phyloP scores from a whole-genome alignment of 1,140 invertebrate genomes.

The Bacillus rossius region DNA sequence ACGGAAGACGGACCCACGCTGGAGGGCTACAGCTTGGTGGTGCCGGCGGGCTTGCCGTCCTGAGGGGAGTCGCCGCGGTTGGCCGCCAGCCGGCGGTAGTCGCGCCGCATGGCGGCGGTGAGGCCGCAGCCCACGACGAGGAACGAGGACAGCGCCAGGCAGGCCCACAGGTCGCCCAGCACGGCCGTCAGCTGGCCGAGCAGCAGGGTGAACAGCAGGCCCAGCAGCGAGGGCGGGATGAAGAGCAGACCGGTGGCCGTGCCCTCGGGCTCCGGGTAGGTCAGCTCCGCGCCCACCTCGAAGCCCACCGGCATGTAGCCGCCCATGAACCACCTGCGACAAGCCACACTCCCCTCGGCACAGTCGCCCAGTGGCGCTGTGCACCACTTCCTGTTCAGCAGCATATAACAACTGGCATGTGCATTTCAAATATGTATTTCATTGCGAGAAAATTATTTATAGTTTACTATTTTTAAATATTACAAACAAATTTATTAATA shows the following conservation, averaged over 20 bases:
- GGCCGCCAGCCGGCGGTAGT: slow-evolving; percentile 69
- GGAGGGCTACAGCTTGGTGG: too few species aligned
- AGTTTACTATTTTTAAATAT: too few species aligned
- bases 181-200: slow-evolving; percentile 52
- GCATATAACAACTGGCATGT: too few species aligned
- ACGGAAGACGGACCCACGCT: too few species aligned
- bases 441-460: too few species aligned
- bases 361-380: too few species aligned
- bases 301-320: slow-evolving; percentile 59
- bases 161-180: slow-evolving; percentile 61
- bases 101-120: slow-evolving; percentile 66
- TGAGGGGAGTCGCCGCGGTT: slow-evolving; percentile 29
- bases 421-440: too few species aligned
- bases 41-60: background rate
- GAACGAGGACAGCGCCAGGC: slow-evolving; percentile 55
- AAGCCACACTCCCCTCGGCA: too few species aligned
- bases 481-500: too few species aligned
- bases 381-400: too few species aligned
- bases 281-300: slow-evolving; percentile 59
- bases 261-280: slow-evolving; percentile 54
- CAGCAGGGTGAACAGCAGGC: slow-evolving; percentile 69
- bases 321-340: slow-evolving; percentile 55
- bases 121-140: slow-evolving; percentile 61
- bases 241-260: slow-evolving; percentile 38
- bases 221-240: slow-evolving; percentile 31